These are phyloP conservation scores for Pseudorectes ferrugineus DNA, from an alignment of 2,113 vertebrate species.

Conservation along the genomic window DNA sequence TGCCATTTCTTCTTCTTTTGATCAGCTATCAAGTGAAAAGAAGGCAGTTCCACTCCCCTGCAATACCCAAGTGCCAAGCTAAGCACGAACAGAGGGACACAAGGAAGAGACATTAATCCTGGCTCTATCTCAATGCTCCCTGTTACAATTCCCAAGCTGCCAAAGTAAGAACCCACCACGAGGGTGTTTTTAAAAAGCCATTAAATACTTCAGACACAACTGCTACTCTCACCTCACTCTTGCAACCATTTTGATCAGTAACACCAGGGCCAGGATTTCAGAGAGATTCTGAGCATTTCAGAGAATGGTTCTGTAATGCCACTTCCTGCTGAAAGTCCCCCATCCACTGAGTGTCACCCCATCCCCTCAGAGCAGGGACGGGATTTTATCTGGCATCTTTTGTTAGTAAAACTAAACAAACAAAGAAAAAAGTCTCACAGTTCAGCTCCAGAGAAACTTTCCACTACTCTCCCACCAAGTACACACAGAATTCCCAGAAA, in stretches of 20 bases:
- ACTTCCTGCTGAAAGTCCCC: neutral
- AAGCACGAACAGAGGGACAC: neutral
- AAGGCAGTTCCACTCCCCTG: neutral
- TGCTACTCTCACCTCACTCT: neutral
- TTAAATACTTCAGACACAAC: neutral
- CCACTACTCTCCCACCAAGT: neutral
- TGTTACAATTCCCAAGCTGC: neutral
- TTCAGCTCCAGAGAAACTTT: neutral
- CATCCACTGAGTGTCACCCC: rapidly evolving
- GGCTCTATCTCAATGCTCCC: neutral
- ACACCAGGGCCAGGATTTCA: neutral
- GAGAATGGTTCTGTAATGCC: neutral
- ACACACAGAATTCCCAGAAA: neutral
- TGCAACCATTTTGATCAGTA: neutral
- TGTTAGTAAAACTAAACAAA: neutral
- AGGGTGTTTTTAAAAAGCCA: neutral
- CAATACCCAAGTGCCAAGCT: neutral
- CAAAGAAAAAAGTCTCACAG: neutral
- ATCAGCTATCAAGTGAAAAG: neutral
- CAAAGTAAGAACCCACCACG: neutral
- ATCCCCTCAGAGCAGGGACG: neutral
- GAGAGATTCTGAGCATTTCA: neutral
- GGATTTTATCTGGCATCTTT: neutral
- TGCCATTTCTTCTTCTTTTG: neutral
- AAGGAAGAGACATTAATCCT: neutral